Conservation (phyloP, 2,113 vertebrate genomes). For the Aphelocoma coerulescens region DNA sequence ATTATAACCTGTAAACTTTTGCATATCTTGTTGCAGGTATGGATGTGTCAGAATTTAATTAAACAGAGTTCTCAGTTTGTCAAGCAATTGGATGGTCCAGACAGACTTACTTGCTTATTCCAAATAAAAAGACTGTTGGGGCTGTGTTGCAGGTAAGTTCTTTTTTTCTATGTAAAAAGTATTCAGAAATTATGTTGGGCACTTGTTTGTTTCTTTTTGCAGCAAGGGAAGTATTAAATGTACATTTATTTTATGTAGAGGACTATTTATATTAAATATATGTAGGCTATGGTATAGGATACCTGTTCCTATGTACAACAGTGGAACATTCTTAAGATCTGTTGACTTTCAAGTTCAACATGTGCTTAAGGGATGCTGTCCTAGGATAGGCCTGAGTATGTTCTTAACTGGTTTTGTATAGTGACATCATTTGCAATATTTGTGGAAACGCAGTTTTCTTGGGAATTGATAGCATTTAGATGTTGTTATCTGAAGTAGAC, state of each 20-base stretch:
- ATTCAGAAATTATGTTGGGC: neutral
- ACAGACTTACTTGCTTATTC: constrained; percentile 89
- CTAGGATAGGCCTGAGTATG: neutral
- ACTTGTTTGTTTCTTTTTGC: neutral
- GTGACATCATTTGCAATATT: neutral
- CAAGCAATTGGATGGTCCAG: constrained; percentile 84
- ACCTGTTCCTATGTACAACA: neutral
- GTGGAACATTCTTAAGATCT: neutral
- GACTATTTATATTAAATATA: neutral
- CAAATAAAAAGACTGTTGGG: constrained; percentile 95
- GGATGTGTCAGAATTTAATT: constrained; percentile 94
- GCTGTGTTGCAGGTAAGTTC: constrained; percentile 91
- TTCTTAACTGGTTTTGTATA: neutral
- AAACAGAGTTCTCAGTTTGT: constrained; percentile 88
- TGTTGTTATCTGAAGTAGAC: neutral
- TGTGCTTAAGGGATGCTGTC: neutral
- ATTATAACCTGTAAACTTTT: neutral
- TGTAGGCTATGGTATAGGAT: rapidly evolving
- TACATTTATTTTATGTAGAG: neutral
- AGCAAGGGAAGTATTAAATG: neutral
- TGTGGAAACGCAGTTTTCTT: neutral
- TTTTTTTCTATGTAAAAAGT: neutral
- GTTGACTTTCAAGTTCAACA: neutral
- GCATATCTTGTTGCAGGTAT: constrained; percentile 77
- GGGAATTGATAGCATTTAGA: neutral